Conservation (phyloP, 2,797 vertebrate species). For the Synanceia verrucosa region DNA sequence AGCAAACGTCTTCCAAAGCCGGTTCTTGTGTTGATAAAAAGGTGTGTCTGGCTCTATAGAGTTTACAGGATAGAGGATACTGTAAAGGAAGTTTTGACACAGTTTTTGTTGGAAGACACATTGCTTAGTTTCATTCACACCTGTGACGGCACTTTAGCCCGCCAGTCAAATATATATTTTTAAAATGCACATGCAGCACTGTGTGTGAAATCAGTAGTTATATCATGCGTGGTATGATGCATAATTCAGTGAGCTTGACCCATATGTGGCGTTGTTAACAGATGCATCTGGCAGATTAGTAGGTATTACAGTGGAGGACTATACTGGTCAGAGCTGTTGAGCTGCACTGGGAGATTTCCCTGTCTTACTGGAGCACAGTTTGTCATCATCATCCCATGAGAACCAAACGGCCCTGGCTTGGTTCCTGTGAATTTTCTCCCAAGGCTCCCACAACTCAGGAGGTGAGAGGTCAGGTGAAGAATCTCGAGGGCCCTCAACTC, state of each 20-base stretch:
- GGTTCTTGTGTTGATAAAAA: conserved; percentile 26
- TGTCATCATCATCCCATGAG: conserved; percentile 29
- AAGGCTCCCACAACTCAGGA: conserved; percentile 53
- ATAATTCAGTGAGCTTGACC: conserved; percentile 31
- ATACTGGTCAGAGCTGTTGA: conserved; percentile 20
- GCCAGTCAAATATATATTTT: conserved; percentile 18
- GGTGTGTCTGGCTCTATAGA: not conserved
- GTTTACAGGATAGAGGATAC: conserved; percentile 27
- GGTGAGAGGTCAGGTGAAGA: conserved; percentile 72
- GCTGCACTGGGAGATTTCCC: conserved; percentile 18
- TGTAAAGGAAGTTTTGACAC: conserved; percentile 10
- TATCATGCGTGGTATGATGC: conserved; percentile 13
- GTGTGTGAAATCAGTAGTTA: conserved; percentile 11
- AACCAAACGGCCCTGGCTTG: conserved; percentile 22
- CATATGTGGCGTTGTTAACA: conserved; percentile 44
- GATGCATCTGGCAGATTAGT: conserved; percentile 64
- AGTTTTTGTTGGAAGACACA: conserved; percentile 14
- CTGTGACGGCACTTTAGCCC: conserved; percentile 4
- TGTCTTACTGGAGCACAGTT: not conserved
- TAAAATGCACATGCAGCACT: conserved; percentile 4
- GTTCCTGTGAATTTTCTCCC: conserved; percentile 53
- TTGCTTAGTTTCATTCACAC: no score
- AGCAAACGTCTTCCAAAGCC: conserved; percentile 54
- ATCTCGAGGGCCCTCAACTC: conserved; percentile 69
- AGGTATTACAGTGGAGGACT: conserved; percentile 25